Evolutionary conservation across 2,113 vertebrate species (phyloP), one percentile per base, ranked within the genome.

Genomic region (Daboia siamensis): DNA sequence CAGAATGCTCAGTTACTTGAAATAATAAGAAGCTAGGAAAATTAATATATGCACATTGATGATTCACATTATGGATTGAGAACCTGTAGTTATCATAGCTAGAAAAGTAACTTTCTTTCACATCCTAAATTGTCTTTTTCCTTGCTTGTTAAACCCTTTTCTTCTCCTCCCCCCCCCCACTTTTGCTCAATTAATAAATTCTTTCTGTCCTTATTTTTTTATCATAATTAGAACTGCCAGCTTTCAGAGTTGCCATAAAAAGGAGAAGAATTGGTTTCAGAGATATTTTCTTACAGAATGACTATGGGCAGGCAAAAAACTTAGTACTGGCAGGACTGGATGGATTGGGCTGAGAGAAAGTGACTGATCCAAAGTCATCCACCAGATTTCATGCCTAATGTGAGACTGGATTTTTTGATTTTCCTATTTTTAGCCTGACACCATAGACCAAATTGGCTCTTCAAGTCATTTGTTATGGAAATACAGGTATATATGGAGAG

Each of bases 211-310:
- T 74, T 74, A 74, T 74, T 33, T 91, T 97, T 97, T 96, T 93
- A 89, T 29, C 93, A 2, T 24, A 80, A 88, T 0, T 15, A 96
- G 55, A 95, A 84, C 0, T 86, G 90, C 33, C 93, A 96, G 54
- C 93, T 96, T 93, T 95, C 97, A 20, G 94, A 97, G 57, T 48
- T 96, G 87, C 92, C 95, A 91, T 96, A 95, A 57, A 93, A 97
- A 94, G 91, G 94, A 85, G 64, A 96, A 4, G 61, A 95, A 10
- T 94, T 95, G 1, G 0, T 29, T 64, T 26, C 61, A 64, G 26
- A 29, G 61, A 29, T 64, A 64, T 64, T 29, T 64, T 29, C 11
- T 29, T 64, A 4, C 11, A 64, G 26, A 12, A 64, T 29, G 61
- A 29, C 26, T 64, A 29, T 29, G 61, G 61, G 4, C 0, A 1